phyloP scores from a whole-genome alignment of 2,888 invertebrate genomes.

The Drosophila siamana region DNA sequence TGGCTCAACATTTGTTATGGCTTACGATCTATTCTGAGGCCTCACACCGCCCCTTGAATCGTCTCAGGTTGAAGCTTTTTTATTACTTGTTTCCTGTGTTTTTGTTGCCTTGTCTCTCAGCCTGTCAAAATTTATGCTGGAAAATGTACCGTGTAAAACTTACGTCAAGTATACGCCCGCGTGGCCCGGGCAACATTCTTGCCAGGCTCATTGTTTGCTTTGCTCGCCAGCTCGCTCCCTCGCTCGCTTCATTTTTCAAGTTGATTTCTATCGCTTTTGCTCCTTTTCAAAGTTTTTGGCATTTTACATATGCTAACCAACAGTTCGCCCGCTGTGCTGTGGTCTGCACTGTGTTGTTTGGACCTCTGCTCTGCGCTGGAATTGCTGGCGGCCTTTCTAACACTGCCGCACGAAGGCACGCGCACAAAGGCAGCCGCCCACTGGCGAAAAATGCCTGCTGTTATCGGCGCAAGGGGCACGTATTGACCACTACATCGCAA shows the following conservation, averaged over 20 bases:
- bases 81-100: conserved; percentile 66
- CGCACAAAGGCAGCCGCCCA: conserved; percentile 7
- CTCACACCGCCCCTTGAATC: conserved; percentile 7
- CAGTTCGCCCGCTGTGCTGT: conserved; percentile 36
- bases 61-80: conserved; percentile 37
- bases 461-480: conserved; percentile 16
- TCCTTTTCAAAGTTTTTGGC: conserved; percentile 75
- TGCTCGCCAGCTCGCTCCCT: conserved; percentile 8
- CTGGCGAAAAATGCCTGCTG: not conserved
- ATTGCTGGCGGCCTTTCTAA: conserved; percentile 9
- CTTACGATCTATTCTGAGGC: conserved; percentile 46
- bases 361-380: not conserved
- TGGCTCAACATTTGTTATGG: conserved; percentile 72
- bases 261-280: conserved; percentile 71
- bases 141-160: conserved; percentile 54
- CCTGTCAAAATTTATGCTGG: conserved; percentile 73
- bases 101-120: conserved; percentile 38
- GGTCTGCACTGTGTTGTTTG: conserved; percentile 13
- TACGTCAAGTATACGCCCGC: conserved; percentile 50
- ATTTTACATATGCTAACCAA: conserved; percentile 76
- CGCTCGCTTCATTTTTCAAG: conserved; percentile 64
- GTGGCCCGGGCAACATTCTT: conserved; percentile 5
- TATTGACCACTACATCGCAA: conserved; percentile 34
- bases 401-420: conserved; percentile 10
- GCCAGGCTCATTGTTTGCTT: conserved; percentile 49